Base-by-base conservation (phyloP, 2,113 vertebrate species). In the Eidolon helvum region DNA sequence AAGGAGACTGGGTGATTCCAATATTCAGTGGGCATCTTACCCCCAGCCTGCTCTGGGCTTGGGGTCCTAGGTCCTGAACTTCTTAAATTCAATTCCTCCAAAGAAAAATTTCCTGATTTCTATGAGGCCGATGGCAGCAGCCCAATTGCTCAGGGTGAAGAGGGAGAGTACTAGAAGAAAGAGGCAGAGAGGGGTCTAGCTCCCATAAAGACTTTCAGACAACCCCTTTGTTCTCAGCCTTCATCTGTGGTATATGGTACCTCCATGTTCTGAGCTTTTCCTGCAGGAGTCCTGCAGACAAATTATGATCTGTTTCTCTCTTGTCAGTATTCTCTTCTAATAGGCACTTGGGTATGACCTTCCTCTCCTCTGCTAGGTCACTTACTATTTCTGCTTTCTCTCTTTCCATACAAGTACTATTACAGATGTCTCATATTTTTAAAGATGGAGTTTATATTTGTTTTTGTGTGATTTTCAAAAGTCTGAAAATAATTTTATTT, bases 401-500 rank as follows among this genome's bases (percentile, higher is more conserved):
- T 91, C 16, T n/a, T 91, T 14, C 43, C 63, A 77, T 12, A 83
- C 4, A 82, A 80, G 35, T 30, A 90, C 12, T 8, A 87, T 69
- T 87, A 83, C 2, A 45, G 43, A 91, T 30, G 22, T n/a, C 82
- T 74, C 50, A 50, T 7, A 66, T 28, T 68, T 91, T 91, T n/a
- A 94, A 91, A 85, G 28, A 68, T 53, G 26, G 16, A 94, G 28
- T 33, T 87, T 61, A 78, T 43, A 91, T 43, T 43, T 86, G 50
- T 53, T 84, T 90, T 88, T 83, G 69, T 77, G 10, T 80, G 33
- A 92, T 53, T 74, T 90, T 93, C 65, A 74, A 74, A 50, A 83
- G 22, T 38, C n/a, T 93, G 74, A 19, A 89, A 85, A 92, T 72
- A 74, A 68, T 69, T 84, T 63, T 92, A 92, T 61, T 68, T 77